Conservation (phyloP, 92 coral and sea anemone genomes). For the Virgularia gustaviana region DNA sequence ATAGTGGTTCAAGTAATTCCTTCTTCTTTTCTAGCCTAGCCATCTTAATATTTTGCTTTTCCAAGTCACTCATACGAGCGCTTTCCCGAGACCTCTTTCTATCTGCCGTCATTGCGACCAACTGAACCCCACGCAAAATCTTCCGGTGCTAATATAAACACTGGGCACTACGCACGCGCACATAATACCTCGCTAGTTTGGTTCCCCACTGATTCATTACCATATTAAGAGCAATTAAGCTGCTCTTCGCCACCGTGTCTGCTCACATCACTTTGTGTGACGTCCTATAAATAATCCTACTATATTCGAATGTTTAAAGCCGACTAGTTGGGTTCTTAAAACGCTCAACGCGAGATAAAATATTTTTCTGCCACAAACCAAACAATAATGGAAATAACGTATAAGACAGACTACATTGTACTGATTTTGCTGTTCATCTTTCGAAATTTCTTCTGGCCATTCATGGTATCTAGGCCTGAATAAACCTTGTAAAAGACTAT, state of each 20-base stretch:
- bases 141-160: slow-evolving; percentile 36
- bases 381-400: too few species aligned
- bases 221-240: slow-evolving; percentile 41
- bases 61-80: slow-evolving; percentile 35
- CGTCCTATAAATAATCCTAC: slow-evolving; percentile 22
- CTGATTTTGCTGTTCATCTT: too few species aligned
- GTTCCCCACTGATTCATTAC: slow-evolving; percentile 40
- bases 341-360: too few species aligned
- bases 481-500: too few species aligned
- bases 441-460: too few species aligned
- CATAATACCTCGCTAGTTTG: background rate
- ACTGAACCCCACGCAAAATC: slow-evolving; percentile 10
- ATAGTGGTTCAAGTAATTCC: slow-evolving; percentile 61
- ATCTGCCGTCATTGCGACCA: slow-evolving; percentile 38
- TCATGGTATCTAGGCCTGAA: too few species aligned
- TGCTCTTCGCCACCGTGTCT: slow-evolving; percentile 36
- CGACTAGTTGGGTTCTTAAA: too few species aligned
- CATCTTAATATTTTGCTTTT: slow-evolving; percentile 54
- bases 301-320: background rate
- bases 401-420: too few species aligned
- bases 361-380: too few species aligned
- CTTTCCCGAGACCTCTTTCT: slow-evolving; percentile 24
- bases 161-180: slow-evolving; percentile 26
- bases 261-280: slow-evolving; percentile 31
- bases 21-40: slow-evolving; percentile 57